Base-by-base conservation (phyloP, 2,888 invertebrate species). In the Philereme vetulata region DNA sequence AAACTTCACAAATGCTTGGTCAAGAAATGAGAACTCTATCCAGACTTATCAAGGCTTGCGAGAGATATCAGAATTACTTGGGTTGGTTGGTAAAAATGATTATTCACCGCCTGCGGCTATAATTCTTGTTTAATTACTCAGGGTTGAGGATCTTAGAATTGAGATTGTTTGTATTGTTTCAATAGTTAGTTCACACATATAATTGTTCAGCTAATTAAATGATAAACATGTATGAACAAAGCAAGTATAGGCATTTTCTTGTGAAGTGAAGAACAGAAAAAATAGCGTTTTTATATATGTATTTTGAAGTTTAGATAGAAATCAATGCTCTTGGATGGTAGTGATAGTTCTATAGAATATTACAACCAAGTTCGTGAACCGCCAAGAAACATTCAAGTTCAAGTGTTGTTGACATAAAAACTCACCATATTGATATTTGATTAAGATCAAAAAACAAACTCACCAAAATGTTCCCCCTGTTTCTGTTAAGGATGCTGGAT, bases 41-140 rank as follows among this genome's bases (percentile, higher is more conserved):
- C 38, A 57, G 33, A 48, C 56, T 55, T 57, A 49, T 50, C 61
- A 61, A 44, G 6, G 21, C 43, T 43, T 43, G 43, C 6, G 5
- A 43, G 43, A 43, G 5, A n/a, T 43, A 4, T 10, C 2, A 43
- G 8, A 11, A 43, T 11, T 5, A 11, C 21, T 4, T 44, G 44
- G 21, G 11, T 9, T 5, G 9, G 33, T 46, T 56, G 42, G 11
- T 40, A n/a, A 8, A 45, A 51, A 46, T 34, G 42, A 38, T 53
- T 43, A 38, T 58, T 52, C 45, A 62, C 61, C 63, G 64, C 65
- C 62, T 36, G 65, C 60, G 56, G 64, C 53, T 51, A 49, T 60
- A 11, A 47, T 65, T 42, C 52, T 46, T 47, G 33, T 52, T 3
- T 48, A 53, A 59, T 52, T 56, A 32, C 35, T 49, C 44, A 45